Evolutionary conservation across 2,113 vertebrate genomes (phyloP).

Genomic region (Pedetes capensis): DNA sequence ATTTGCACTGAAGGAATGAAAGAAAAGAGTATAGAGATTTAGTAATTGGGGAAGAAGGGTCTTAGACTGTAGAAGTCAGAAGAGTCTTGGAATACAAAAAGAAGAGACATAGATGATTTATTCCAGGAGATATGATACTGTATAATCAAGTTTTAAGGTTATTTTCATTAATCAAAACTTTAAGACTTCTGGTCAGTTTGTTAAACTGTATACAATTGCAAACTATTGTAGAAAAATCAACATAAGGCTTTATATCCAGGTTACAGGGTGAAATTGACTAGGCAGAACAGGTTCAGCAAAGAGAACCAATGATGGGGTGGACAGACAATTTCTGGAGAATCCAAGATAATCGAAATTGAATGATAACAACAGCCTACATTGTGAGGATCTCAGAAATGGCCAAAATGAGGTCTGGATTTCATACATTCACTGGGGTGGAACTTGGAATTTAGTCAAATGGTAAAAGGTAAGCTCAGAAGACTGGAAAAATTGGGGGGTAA

Average conservation of each 20-base stretch:
- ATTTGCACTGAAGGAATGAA: not conserved
- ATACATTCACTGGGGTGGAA: not conserved
- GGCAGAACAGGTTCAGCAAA: not conserved
- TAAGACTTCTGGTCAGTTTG: not conserved
- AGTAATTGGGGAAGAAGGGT: not conserved
- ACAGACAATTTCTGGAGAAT: not conserved
- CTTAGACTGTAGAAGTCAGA: not conserved
- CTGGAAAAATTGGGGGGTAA: not conserved
- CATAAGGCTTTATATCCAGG: not conserved
- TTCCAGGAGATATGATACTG: not conserved
- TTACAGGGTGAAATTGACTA: not conserved
- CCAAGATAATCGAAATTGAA: not conserved
- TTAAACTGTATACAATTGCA: not conserved
- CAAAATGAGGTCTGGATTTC: not conserved
- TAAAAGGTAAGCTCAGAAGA: not conserved
- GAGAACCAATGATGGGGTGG: not conserved
- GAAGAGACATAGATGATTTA: not conserved
- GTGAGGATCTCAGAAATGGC: not conserved
- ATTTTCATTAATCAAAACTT: not conserved
- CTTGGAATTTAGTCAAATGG: not conserved
- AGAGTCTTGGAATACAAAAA: not conserved
- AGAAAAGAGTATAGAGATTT: not conserved
- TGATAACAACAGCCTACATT: not conserved
- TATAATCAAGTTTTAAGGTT: not conserved
- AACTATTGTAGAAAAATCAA: not conserved